These are phyloP conservation scores for Leptura quadrifasciata DNA, from an alignment of 2,888 invertebrate genomes.

Conservation along the genomic window DNA sequence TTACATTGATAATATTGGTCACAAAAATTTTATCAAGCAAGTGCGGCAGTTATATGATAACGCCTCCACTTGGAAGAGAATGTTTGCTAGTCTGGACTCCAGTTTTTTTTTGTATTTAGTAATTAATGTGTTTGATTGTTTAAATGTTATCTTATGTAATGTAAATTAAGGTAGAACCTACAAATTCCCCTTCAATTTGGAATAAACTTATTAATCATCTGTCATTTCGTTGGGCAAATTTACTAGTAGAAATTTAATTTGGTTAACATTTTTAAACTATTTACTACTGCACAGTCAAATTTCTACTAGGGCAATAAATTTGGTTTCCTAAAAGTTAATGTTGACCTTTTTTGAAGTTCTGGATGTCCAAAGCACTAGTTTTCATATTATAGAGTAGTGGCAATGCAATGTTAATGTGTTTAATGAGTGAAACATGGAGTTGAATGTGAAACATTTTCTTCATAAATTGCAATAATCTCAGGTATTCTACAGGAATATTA, in stretches of 20 bases:
- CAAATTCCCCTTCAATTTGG: neutral
- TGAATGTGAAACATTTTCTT: conserved; percentile 49
- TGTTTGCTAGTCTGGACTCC: conserved; percentile 19
- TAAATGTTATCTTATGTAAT: conserved; percentile 39
- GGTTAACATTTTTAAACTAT: neutral
- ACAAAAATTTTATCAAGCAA: neutral
- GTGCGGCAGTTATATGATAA: neutral
- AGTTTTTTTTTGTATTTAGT: neutral
- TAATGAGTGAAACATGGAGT: conserved; percentile 33
- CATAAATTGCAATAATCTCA: conserved; percentile 62
- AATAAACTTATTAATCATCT: neutral
- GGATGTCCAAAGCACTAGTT: conserved; percentile 29
- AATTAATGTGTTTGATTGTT: conserved; percentile 35
- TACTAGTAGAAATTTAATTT: neutral
- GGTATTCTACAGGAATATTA: conserved; percentile 60
- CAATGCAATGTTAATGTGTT: conserved; percentile 68
- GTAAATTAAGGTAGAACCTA: conserved; percentile 14
- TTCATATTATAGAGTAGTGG: conserved; percentile 60
- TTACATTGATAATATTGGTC: neutral
- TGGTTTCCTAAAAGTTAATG: conserved; percentile 2
- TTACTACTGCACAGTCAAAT: neutral
- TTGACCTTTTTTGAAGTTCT: conserved; percentile 9
- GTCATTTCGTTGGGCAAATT: neutral
- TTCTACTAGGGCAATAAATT: neutral
- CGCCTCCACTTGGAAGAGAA: neutral